Evolutionary conservation across 2,113 vertebrate species (phyloP), one percentile per base, ranked within the genome.

Genomic region (Pyrgilauda ruficollis): DNA sequence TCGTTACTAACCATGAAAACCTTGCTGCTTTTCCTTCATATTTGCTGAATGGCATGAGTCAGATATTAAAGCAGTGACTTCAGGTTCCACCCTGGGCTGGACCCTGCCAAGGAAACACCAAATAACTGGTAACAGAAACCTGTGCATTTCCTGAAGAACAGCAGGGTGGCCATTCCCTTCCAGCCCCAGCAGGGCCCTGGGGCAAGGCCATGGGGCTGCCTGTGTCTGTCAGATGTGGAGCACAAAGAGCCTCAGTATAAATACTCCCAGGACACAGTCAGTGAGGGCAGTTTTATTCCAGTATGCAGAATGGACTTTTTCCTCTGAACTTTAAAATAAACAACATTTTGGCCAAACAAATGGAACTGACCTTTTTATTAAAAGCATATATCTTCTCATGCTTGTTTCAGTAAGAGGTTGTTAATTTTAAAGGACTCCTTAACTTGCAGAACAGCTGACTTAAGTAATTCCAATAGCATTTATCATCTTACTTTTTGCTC

Each of bases 81-180:
- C 50, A 68, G 87, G 64, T 85, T 93, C 76, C 76, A 55, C 85
- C 87, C 94, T 92, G 85, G 70, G 55, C 76, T 59, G 74, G 67
- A 95, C 43, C 66, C 35, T 0, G 0, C 15, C 7, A 6, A 76
- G 84, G 75, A 80, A 90, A 63, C 0, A 1, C 70, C 70, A 55
- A 35, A 53, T 23, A 46, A 66, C 22, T 61, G 2, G 2, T 31
- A 16, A 20, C 3, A 61, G 66, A 72, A 85, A 41, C 8, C 3
- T 0, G 0, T 0, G 0, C 0, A 0, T 37, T 94, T 86, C 76
- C 91, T 44, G 59, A 5, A 9, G 26, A 43, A 30, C 0, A 0
- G 37, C 24, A 3, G 64, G 30, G 63, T 41, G 78, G 56, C 7
- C 2, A 3, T 73, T 76, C 58, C 70, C 41, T 24, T 31, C 17